Base-by-base conservation (phyloP, 2,797 vertebrate genomes). In the Sebastiscus tertius region DNA sequence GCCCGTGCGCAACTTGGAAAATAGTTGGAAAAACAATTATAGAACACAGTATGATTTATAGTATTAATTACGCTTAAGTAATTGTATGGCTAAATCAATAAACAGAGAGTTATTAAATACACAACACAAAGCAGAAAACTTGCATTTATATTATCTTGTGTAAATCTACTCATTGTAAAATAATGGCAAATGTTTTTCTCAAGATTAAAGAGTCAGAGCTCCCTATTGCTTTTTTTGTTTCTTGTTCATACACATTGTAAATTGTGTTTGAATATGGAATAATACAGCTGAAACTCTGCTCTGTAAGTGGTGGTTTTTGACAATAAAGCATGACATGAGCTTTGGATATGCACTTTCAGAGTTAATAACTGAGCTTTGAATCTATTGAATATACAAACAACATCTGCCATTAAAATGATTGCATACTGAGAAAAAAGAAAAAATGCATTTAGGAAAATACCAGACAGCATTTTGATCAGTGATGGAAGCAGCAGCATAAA, bases 401-500 rank as follows among this genome's bases (percentile, higher is more conserved):
- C 22, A 55, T 66, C 39, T 72, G 55, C 18, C 42, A 81, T 83
- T 61, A 59, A 59, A 65, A 49, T 6, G 14, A 76, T 12, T 64
- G 26, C 60, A 85, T 33, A 24, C 39, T 63, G 18, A 79, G 86
- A 70, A 54, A 52, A 52, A 49, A 46, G 0, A 4, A 68, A 49
- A 81, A 84, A 65, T 26, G 9, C 39, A 79, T 78, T 70, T 71
- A 11, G 20, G 20, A 61, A 75, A 79, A 66, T 67, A 75, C 42
- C 26, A 59, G 75, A 67, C 22, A 2, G 34, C 61, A 39, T 80
- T 89, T 79, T 74, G 79, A 88, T 77, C 86, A 75, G 82, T 80
- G 75, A 69, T 59, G 56, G 64, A 75, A 78, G 72, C 70, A 46
- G 64, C 49, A 22, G 72, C 63, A 24, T 55, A 34, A 83, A 83